Percentiles rank a stretch among this genome's conserved stretches.
Conservation (phyloP, 2,797 vertebrate species). For the Danio albolineatus region DNA sequence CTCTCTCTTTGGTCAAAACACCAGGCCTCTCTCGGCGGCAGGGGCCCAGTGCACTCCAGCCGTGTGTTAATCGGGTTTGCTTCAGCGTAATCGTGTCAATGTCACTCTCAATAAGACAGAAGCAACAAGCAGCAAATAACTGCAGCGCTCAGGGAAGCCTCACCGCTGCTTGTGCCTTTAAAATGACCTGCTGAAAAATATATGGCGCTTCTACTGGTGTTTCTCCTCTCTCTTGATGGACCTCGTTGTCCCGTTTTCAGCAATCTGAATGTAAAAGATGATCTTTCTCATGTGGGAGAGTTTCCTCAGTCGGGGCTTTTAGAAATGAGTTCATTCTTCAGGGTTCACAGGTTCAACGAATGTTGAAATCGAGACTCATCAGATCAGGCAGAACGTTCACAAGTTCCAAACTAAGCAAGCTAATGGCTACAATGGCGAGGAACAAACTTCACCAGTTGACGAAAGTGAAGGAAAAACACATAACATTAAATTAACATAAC, state of each 20-base stretch:
- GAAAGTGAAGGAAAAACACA: too few relatives aligned
- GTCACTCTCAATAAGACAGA: conserved; percentile 87
- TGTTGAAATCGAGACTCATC: too few relatives aligned
- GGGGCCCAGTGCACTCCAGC: conserved; percentile 66
- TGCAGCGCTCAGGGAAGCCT: conserved; percentile 65
- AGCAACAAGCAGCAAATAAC: conserved; percentile 84
- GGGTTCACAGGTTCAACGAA: too few relatives aligned
- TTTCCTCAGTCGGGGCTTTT: too few relatives aligned
- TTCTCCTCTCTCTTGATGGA: conserved; percentile 8
- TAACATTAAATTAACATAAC: too few relatives aligned
- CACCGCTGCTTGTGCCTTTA: conserved; percentile 68
- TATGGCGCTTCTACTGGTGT: background rate
- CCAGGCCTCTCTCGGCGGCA: conserved; percentile 55
- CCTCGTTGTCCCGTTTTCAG: background rate
- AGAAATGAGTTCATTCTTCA: too few relatives aligned
- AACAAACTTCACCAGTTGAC: too few relatives aligned
- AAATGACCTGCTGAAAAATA: conserved; percentile 68
- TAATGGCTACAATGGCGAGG: too few relatives aligned
- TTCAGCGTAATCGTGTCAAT: conserved; percentile 85
- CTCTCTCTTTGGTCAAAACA: conserved; percentile 30
- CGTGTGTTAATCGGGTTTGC: conserved; percentile 85
- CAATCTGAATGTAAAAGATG: conserved; percentile 31
- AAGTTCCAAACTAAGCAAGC: too few relatives aligned
- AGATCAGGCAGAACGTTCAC: too few relatives aligned
- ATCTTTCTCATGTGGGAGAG: conserved; percentile 11